Evolutionary conservation across 2,888 invertebrate species (phyloP), one percentile per base, ranked within the genome.

Genomic region (Automeris io): DNA sequence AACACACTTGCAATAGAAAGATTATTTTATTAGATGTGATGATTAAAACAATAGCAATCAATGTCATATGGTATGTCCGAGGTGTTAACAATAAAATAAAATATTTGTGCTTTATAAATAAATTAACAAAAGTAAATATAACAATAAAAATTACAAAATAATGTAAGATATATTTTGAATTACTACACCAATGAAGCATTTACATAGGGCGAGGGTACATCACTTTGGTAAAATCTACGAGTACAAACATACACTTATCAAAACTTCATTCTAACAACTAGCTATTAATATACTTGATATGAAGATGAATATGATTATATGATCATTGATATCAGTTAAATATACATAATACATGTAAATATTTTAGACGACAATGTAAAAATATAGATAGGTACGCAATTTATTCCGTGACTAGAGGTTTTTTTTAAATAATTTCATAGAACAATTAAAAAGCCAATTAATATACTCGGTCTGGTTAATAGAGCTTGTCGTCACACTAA

Each of bases 1-100:
- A 73, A 76, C 51, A 49, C 53, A 9, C 29, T 40, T 38, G 56
- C 68, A 71, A 74, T 75, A 76, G 73, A 80, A 81, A 77, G 77
- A 81, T 85, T 85, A 81, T 72, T 79, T 82, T 82, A 83, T 83
- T 85, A 83, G 72, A 66, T 75, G 83, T 85, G 83, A 81, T 78
- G 81, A 77, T 78, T 64, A 68, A 73, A 83, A 78, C 78, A 79
- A 76, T 80, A 82, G 72, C 72, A 72, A 71, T 78, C 77, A 81
- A 76, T 75, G 75, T 77, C 79, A 81, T 60, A 76, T 72, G 64
- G 64, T 68, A 80, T 71, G 72, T 75, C 69, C n/a, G 71, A 72
- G 69, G 80, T 82, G 80, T 75, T 79, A 81, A 83, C 80, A 80
- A 80, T 69, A 76, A 76, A 83, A 80, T 80, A 78, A 86, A 77